These are phyloP conservation scores for Ctenosaura bakeri DNA, from an alignment of 2,797 vertebrate genomes.

Conservation along the genomic window DNA sequence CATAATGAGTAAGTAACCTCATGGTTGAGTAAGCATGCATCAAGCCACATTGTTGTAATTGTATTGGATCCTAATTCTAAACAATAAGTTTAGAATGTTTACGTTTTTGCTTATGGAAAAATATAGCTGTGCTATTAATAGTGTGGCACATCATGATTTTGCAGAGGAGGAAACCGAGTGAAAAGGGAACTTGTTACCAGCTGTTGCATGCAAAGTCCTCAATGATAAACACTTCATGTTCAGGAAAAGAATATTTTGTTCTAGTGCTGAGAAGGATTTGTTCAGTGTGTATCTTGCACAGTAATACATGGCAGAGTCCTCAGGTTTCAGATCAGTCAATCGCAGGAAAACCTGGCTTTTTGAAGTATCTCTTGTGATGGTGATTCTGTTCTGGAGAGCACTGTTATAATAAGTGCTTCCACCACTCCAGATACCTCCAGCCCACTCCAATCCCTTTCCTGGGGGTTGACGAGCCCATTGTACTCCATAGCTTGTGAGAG, in stretches of 20 bases:
- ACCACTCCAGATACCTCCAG: background rate
- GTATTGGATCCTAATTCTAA: too few species aligned
- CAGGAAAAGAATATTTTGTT: background rate
- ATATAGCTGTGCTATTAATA: background rate
- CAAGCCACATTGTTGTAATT: too few species aligned
- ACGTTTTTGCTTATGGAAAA: background rate
- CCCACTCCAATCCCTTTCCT: background rate
- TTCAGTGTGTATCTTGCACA: slow-evolving; percentile 11
- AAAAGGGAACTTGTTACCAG: background rate
- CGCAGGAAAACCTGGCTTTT: slow-evolving; percentile 17
- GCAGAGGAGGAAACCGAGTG: background rate
- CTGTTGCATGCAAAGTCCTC: background rate
- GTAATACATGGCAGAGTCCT: slow-evolving; percentile 48
- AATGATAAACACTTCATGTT: background rate
- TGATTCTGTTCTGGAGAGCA: background rate
- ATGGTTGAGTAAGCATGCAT: too few species aligned
- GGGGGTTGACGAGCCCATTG: background rate
- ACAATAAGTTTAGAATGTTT: background rate
- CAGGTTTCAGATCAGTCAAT: background rate
- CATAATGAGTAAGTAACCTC: too few species aligned
- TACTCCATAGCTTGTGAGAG: background rate
- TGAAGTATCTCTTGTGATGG: slow-evolving; percentile 9
- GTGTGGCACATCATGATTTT: background rate
- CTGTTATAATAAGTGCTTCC: background rate
- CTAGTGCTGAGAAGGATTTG: background rate